phyloP scores from a whole-genome alignment of 2,113 vertebrate genomes.

The Heterotis niloticus region DNA sequence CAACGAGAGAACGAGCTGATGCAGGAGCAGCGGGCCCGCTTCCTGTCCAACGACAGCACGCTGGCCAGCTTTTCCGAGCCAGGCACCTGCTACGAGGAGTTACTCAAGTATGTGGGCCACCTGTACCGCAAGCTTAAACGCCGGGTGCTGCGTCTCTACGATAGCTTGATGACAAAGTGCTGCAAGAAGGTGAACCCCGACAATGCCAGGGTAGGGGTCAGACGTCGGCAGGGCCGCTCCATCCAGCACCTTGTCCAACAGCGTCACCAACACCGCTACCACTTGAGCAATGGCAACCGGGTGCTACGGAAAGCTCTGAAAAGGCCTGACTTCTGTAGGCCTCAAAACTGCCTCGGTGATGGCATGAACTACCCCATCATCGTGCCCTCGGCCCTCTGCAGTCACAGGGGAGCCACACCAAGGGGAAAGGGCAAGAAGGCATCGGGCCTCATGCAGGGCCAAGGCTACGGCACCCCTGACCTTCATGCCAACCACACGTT shows the following conservation, averaged over 20 bases:
- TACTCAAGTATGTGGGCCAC: conserved; percentile 90
- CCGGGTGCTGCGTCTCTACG: conserved; percentile 76
- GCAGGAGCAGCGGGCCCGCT: conserved; percentile 93
- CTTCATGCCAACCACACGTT: too few relatives aligned
- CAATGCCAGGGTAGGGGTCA: conserved; percentile 45
- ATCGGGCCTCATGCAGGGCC: too few relatives aligned
- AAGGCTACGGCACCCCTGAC: too few relatives aligned
- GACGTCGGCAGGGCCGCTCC: conserved; percentile 59
- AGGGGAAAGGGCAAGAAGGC: conserved; percentile 59
- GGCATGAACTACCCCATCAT: conserved; percentile 95
- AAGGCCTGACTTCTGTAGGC: conserved; percentile 35
- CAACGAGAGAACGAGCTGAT: conserved; percentile 96
- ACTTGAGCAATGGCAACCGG: conserved; percentile 80
- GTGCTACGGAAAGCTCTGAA: conserved; percentile 47
- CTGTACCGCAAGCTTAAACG: conserved; percentile 85
- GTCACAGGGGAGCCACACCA: conserved; percentile 58
- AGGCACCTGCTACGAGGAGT: conserved; percentile 92
- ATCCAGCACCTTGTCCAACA: conserved; percentile 89
- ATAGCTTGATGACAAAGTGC: conserved; percentile 84
- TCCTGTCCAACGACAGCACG: conserved; percentile 94
- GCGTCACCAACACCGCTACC: conserved; percentile 91
- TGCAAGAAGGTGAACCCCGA: conserved; percentile 83
- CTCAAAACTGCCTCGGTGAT: conserved; percentile 65
- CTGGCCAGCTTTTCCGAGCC: conserved; percentile 97
- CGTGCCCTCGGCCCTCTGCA: conserved; percentile 76